Percentiles rank a stretch among this genome's conserved stretches.
These are phyloP conservation scores for Trissoscelio sp. DNA, from an alignment of 2,888 invertebrate species.

Conservation along the genomic window DNA sequence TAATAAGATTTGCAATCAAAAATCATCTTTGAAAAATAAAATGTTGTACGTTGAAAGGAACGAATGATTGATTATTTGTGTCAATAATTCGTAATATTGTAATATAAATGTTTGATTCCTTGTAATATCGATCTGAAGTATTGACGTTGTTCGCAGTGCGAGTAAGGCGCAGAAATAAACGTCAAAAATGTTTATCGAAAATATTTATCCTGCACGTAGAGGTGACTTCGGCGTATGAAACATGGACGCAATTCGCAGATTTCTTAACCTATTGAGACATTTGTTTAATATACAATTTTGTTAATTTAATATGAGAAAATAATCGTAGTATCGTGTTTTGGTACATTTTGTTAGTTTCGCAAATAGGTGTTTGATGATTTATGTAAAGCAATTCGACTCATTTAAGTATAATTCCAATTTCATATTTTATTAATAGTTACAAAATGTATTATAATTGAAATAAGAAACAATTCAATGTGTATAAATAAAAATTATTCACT, in stretches of 20 bases:
- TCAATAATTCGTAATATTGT: not conserved
- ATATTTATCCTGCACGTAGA: not conserved
- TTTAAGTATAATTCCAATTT: too few relatives aligned
- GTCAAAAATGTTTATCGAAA: conserved; percentile 1
- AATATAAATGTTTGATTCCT: not conserved
- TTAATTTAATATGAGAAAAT: too few relatives aligned
- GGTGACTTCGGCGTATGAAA: conserved; percentile 17
- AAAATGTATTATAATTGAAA: not conserved
- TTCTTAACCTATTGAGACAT: too few relatives aligned
- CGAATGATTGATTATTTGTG: not conserved
- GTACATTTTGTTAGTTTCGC: too few relatives aligned
- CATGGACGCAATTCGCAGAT: conserved; percentile 5
- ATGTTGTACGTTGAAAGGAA: not conserved
- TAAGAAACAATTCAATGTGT: too few relatives aligned
- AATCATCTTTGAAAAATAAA: not conserved
- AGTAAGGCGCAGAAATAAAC: not conserved
- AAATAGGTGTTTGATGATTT: too few relatives aligned
- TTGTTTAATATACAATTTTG: too few relatives aligned
- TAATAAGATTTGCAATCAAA: not conserved
- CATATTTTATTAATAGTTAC: too few relatives aligned
- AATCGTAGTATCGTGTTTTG: too few relatives aligned
- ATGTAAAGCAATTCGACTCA: too few relatives aligned
- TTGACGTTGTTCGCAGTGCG: not conserved
- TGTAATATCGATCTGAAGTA: not conserved
- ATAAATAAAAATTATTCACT: too few relatives aligned